Base-by-base conservation (phyloP, 2,888 invertebrate genomes). In the Ariolimax columbianus region DNA sequence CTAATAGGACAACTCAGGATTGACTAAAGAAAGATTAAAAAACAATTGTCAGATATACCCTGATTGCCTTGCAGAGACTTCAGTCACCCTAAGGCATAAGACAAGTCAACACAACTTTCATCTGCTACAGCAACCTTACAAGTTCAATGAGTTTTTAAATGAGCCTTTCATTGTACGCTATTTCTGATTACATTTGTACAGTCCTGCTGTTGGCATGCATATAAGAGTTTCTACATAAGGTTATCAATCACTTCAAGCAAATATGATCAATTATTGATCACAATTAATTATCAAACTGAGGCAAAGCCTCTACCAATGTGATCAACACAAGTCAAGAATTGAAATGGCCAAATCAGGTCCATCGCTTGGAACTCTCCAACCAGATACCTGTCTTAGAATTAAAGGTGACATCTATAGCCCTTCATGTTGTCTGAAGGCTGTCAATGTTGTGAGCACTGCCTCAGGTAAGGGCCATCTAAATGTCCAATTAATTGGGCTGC, bases 271-370 rank as follows among this genome's bases (percentile, higher is more conserved):
- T 38, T 36, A 63, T 63, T 40, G 19, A 40, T 40, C 72, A 72
- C 40, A 36, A 70, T 26, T 11, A 72, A 40, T 23, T 38, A 36
- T 40, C 40, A 40, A 38, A 23, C 6, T 72, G 72, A 72, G 72
- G 72, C 72, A 72, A 72, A 72, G 72, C 72, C 72, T 72, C 72
- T 72, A 72, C 72, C 68, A 40, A 72, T 40, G 38, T 40, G 26
- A 40, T 72, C 40, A 72, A 40, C 38, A 72, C 40, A 72, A 40
- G n/a, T 26, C 72, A 38, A 72, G 40, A 17, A 26, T 40, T 72
- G 40, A 26, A n/a, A 72, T 72, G 72, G 38, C 66, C 72, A 72
- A 19, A 40, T 40, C 1, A 72, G 33, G 19, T 26, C 30, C 30
- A 33, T 66, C 33, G 17, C 33, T 40, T 36, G 14, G 36, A 26